Evolutionary conservation across 2,888 invertebrate genomes (phyloP), one percentile per base, ranked within the genome.

Genomic region (Drosophila cognata): DNA sequence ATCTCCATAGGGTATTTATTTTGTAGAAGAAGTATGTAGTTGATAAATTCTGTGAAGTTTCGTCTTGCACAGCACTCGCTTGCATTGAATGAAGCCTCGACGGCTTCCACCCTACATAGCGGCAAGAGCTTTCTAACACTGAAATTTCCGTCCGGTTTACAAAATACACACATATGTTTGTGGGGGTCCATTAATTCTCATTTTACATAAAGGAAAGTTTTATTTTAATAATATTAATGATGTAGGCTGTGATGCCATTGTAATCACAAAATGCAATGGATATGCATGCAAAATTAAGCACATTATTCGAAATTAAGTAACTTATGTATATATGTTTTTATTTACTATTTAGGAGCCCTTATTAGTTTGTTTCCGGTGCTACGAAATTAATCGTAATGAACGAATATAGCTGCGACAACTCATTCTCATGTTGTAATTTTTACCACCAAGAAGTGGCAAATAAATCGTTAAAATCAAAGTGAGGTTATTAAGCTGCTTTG

Each of bases 91-190:
- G 64, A 48, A 61, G 77, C 61, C 55, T 29, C 50, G 63, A 31
- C 67, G 60, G 62, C 57, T 63, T 67, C 56, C 52, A 25, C 16
- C 16, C 25, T 16, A 28, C 58, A 68, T 38, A 57, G 48, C 28
- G 56, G 61, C 63, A 64, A 66, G 46, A 63, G 67, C 68, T 58
- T 57, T 68, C 75, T 76, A 71, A 79, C 67, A 65, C 70, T 82
- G 79, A 73, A 82, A 72, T 74, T 81, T 82, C 81, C 77, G 79
- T 79, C 70, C 79, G 73, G 69, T 57, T 78, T 79, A 65, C 52
- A 64, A 62, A 60, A 61, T 21, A 41, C 56, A 52, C 11, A 43
- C 21, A 48, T 55, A 43, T 46, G 8, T 59, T n/a, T 57, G 8
- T 63, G 59, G 43, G 59, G 51, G 62, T 64, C 59, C 61, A 70